Percentiles rank a stretch among this genome's conserved stretches.
These are phyloP conservation scores for Parambassis ranga DNA, from an alignment of 2,797 vertebrate genomes.

Conservation along the genomic window DNA sequence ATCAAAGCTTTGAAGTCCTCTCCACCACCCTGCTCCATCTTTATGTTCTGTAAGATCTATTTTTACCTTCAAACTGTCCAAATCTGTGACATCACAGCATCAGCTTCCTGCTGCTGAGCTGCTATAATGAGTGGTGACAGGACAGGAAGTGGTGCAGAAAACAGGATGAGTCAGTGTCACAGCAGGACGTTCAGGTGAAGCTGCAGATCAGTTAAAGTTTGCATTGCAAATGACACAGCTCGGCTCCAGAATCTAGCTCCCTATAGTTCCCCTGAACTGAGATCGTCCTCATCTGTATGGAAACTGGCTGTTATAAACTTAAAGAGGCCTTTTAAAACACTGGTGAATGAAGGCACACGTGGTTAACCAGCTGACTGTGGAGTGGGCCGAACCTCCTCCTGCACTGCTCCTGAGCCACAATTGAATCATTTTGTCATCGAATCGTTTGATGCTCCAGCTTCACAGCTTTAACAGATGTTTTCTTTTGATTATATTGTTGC, in stretches of 20 bases:
- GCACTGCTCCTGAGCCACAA: too few species aligned
- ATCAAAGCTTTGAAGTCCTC: conserved; percentile 5
- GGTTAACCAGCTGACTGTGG: conserved; percentile 4
- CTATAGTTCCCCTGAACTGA: not conserved
- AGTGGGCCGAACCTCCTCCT: not conserved
- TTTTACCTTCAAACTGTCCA: conserved; percentile 10
- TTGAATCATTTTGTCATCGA: too few species aligned
- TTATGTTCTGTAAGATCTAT: not conserved
- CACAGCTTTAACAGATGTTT: too few species aligned
- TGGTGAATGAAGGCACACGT: too few species aligned
- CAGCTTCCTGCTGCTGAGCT: too few species aligned
- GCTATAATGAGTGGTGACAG: too few species aligned
- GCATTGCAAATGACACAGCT: not conserved
- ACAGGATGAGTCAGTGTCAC: not conserved
- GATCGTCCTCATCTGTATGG: not conserved
- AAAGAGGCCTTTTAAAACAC: too few species aligned
- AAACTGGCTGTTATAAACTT: not conserved
- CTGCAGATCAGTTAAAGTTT: not conserved
- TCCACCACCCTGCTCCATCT: not conserved
- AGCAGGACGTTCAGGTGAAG: too few species aligned
- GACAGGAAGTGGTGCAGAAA: conserved; percentile 33
- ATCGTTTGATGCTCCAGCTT: too few species aligned
- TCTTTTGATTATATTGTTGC: too few species aligned
- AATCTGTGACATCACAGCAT: conserved; percentile 14
- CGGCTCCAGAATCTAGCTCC: not conserved